Evolutionary conservation across 2,797 vertebrate species (phyloP).

Genomic region (Sciurus carolinensis): DNA sequence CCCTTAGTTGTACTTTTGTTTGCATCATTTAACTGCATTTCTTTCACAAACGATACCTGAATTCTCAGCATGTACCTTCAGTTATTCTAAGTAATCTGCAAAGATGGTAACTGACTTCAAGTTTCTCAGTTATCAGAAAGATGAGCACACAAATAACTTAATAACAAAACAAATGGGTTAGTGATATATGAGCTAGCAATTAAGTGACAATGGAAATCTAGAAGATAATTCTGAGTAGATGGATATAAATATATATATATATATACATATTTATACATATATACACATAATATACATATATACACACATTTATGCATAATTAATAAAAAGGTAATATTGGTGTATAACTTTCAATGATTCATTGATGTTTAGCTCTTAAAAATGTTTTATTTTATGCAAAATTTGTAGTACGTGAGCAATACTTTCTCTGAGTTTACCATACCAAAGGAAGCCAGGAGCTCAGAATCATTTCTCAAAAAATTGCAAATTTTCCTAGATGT

Average conservation of each 20-base stretch:
- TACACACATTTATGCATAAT: neutral
- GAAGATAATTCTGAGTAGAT: neutral
- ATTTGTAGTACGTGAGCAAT: neutral
- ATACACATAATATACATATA: neutral
- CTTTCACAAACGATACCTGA: neutral
- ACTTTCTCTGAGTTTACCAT: neutral
- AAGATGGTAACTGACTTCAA: neutral
- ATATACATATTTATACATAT: too few species aligned
- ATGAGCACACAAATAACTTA: neutral
- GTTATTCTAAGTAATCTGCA: neutral
- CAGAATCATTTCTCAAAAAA: neutral
- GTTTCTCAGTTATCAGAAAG: neutral
- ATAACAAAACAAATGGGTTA: neutral
- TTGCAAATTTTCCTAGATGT: neutral
- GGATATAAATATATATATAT: neutral
- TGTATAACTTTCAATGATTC: neutral
- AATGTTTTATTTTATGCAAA: neutral
- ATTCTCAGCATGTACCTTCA: neutral
- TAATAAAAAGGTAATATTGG: neutral
- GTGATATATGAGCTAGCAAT: neutral
- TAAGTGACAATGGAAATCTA: neutral
- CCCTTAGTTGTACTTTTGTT: neutral
- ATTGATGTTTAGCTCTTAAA: neutral
- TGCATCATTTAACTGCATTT: neutral
- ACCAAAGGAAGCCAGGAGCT: neutral